Conservation (phyloP, 2,113 vertebrate genomes). For the Theristicus caerulescens region DNA sequence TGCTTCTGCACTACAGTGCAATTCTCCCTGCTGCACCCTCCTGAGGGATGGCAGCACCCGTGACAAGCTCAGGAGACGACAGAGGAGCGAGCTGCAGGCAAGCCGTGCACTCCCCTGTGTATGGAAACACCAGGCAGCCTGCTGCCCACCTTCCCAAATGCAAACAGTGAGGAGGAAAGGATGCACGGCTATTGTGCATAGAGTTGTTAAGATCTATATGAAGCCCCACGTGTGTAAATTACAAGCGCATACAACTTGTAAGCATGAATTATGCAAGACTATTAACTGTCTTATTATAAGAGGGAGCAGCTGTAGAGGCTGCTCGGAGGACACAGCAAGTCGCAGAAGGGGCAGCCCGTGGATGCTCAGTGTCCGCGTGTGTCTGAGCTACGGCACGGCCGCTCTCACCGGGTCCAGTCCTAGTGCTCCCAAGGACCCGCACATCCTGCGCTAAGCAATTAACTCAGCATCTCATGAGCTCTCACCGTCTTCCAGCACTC, state of each 20-base stretch:
- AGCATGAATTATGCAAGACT: constrained; percentile 79
- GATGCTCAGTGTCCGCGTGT: background rate
- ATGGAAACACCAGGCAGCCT: background rate
- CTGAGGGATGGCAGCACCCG: background rate
- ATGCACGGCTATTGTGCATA: fast-evolving
- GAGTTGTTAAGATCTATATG: background rate
- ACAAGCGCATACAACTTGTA: constrained; percentile 64
- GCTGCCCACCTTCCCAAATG: background rate
- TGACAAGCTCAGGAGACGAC: background rate
- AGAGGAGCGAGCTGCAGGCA: background rate
- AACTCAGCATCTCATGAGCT: background rate
- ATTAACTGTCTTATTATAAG: constrained; percentile 47
- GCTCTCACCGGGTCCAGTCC: fast-evolving
- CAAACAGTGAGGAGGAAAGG: background rate
- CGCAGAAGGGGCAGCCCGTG: background rate
- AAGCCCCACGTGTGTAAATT: constrained; percentile 45
- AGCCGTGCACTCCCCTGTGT: background rate
- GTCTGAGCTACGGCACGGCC: background rate
- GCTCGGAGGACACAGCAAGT: background rate
- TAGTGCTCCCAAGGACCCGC: fast-evolving
- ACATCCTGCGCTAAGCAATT: background rate
- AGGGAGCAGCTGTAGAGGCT: constrained; percentile 43
- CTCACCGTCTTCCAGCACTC: background rate
- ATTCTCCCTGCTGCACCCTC: background rate
- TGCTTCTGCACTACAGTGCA: background rate